These are phyloP conservation scores for Pseudomyrmex concolor DNA, from an alignment of 1,140 invertebrate species.

Conservation along the genomic window DNA sequence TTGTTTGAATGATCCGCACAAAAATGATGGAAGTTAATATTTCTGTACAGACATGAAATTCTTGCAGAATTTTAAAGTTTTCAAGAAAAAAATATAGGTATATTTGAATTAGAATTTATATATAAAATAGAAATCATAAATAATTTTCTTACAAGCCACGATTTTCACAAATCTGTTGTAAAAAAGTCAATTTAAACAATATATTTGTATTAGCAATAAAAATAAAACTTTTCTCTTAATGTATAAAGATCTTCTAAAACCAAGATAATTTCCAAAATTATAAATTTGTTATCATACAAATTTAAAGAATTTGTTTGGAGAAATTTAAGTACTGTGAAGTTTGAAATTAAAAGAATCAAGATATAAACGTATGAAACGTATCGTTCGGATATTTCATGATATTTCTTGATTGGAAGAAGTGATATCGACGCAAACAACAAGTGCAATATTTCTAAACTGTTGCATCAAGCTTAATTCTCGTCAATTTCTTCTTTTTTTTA, in stretches of 20 bases:
- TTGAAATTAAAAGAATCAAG: neutral
- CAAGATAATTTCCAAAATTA: too few relatives aligned
- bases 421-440: slow-evolving; percentile 44
- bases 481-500: slow-evolving; percentile 51
- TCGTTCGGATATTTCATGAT: neutral
- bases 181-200: too few relatives aligned
- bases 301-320: neutral
- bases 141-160: too few relatives aligned
- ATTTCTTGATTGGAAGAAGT: neutral
- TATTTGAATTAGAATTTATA: too few relatives aligned
- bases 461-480: slow-evolving; percentile 73
- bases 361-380: slow-evolving; percentile 1
- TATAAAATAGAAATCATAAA: too few relatives aligned
- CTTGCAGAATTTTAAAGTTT: neutral
- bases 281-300: neutral
- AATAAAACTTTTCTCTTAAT: too few relatives aligned
- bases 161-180: too few relatives aligned
- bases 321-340: neutral
- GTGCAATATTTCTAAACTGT: slow-evolving; percentile 67
- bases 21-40: neutral
- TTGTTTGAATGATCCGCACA: slow-evolving; percentile 6
- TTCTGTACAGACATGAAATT: neutral
- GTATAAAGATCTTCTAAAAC: too few relatives aligned
- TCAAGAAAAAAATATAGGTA: neutral
- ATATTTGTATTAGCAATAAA: too few relatives aligned